phyloP scores from a whole-genome alignment of 1,140 invertebrate species.

The Atta cephalotes region DNA sequence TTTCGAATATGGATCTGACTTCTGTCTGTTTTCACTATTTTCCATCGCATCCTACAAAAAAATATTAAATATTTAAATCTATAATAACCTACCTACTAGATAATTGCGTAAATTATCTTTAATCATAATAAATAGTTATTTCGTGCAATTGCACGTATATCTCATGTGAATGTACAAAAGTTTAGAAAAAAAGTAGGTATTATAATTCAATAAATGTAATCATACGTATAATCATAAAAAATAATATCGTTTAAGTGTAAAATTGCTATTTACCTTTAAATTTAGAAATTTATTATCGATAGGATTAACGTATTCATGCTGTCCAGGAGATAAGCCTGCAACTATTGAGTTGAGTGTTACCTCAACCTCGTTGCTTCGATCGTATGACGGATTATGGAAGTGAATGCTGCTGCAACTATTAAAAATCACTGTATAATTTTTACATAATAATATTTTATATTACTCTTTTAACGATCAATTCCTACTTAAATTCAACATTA shows the following conservation, averaged over 20 bases:
- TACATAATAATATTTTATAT: constrained; percentile 1
- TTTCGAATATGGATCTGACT: not conserved
- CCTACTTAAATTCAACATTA: not conserved
- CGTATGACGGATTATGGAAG: constrained; percentile 83
- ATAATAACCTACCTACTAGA: not conserved
- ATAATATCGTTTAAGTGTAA: not conserved
- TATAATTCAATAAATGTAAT: not conserved
- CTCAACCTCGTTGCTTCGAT: constrained; percentile 63
- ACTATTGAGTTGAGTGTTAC: constrained; percentile 50
- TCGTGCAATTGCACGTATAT: not conserved
- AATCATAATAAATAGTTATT: not conserved
- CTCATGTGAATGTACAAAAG: not conserved
- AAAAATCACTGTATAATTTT: not conserved
- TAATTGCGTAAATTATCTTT: not conserved
- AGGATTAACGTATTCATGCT: constrained; percentile 85
- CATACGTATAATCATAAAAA: not conserved
- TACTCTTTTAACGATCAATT: not conserved
- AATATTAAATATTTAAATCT: not conserved
- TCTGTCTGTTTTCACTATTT: not conserved
- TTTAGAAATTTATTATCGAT: constrained; percentile 50
- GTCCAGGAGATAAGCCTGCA: constrained; percentile 78
- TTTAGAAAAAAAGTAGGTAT: not conserved
- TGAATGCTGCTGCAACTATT: constrained; percentile 77
- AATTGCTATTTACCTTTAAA: constrained; percentile 54
- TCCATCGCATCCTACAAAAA: not conserved